Evolutionary conservation across 2,888 invertebrate genomes (phyloP).

Genomic region (Hirtodrosophila trivittata): DNA sequence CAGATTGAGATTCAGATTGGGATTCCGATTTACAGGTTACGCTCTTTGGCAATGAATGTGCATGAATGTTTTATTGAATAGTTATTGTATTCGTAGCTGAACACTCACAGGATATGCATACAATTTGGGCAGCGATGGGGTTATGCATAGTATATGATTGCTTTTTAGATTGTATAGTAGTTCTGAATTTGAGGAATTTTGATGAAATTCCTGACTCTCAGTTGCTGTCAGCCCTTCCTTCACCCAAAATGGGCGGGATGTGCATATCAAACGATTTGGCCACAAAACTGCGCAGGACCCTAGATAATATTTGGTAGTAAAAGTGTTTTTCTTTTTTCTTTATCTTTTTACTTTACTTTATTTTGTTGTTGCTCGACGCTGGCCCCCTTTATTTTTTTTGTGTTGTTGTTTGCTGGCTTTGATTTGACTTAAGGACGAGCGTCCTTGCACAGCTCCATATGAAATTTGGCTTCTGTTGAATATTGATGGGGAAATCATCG

Average conservation of each 20-base stretch:
- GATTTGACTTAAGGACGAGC: conserved; percentile 16
- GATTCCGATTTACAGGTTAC: too few relatives aligned
- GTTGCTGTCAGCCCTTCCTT: conserved; percentile 16
- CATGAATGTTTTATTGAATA: too few relatives aligned
- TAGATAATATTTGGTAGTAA: conserved; percentile 11
- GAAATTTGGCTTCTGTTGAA: conserved; percentile 35
- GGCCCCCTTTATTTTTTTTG: neutral
- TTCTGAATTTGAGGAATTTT: conserved; percentile 58
- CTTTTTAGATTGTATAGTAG: neutral
- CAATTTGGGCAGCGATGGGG: too few relatives aligned
- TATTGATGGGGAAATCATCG: conserved; percentile 1
- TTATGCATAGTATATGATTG: neutral
- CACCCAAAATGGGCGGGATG: conserved; percentile 23
- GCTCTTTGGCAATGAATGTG: too few relatives aligned
- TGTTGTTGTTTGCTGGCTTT: conserved; percentile 2
- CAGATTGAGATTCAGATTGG: too few relatives aligned
- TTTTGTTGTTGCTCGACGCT: conserved; percentile 1
- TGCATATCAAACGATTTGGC: conserved; percentile 29
- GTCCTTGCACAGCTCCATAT: conserved; percentile 29
- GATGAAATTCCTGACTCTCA: conserved; percentile 55
- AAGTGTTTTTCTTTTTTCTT: conserved; percentile 9
- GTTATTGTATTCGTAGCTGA: too few relatives aligned
- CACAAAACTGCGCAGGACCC: conserved; percentile 32
- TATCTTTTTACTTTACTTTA: neutral
- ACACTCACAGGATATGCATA: too few relatives aligned